Conservation (phyloP, 2,113 vertebrate genomes). For the Neodon shergylaensis region DNA sequence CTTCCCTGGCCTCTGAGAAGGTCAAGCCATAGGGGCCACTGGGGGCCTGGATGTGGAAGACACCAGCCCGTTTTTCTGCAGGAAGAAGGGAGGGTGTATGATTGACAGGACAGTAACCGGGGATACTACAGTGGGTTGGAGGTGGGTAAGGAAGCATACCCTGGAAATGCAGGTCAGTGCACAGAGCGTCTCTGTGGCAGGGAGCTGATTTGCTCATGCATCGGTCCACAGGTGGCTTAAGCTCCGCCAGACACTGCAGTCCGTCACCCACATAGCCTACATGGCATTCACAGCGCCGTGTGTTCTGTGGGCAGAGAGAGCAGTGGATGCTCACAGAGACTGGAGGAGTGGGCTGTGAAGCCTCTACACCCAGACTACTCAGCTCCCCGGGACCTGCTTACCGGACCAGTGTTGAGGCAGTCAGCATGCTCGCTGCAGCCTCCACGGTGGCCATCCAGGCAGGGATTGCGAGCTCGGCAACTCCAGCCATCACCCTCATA, state of each 20-base stretch:
- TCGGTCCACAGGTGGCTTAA: conserved; percentile 89
- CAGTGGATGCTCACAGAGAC: neutral
- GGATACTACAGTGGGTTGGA: fast-evolving
- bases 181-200: conserved; percentile 90
- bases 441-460: conserved; percentile 85
- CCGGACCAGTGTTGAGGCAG: conserved; percentile 91
- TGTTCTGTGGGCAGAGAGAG: conserved; percentile 86
- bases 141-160: conserved; percentile 82
- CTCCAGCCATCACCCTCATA: conserved; percentile 91
- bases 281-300: conserved; percentile 91
- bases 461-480: conserved; percentile 89
- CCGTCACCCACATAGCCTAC: conserved; percentile 92
- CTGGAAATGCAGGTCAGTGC: conserved; percentile 94
- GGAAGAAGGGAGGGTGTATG: neutral
- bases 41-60: conserved; percentile 93
- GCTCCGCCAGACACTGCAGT: conserved; percentile 92
- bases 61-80: conserved; percentile 92
- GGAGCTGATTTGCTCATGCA: conserved; percentile 90
- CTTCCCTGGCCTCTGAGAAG: conserved; percentile 87
- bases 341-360: fast-evolving
- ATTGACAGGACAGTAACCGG: neutral
- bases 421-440: conserved; percentile 93
- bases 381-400: conserved; percentile 79
- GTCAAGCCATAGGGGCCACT: conserved; percentile 90
- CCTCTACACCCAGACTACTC: neutral